A percentile compares a stretch with the other conserved stretches of the same genome.
Conservation (phyloP, 2,113 vertebrate genomes). For the Sphaerodactylus townsendi region DNA sequence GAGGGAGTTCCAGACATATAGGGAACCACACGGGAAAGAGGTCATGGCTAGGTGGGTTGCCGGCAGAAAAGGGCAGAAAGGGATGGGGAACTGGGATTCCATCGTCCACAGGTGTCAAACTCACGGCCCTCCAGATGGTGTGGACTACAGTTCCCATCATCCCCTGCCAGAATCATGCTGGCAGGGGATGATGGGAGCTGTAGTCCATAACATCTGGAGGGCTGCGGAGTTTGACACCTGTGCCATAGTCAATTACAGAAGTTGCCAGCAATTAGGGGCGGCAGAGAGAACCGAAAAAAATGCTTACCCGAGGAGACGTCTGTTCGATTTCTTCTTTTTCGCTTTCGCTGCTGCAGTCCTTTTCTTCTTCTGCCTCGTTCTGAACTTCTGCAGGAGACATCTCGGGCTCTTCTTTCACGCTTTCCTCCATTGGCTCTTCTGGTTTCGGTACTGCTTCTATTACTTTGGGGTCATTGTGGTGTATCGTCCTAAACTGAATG, state of each 20-base stretch:
- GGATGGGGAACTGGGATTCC: neutral
- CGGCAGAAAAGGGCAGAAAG: neutral
- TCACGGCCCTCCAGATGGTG: too few relatives aligned
- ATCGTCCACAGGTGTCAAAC: too few relatives aligned
- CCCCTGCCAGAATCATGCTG: too few relatives aligned
- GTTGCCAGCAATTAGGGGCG: neutral
- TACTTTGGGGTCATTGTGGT: slow-evolving; percentile 88
- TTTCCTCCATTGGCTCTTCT: slow-evolving; percentile 75
- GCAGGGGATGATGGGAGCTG: too few relatives aligned
- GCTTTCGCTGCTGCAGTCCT: slow-evolving; percentile 81
- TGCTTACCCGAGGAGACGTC: slow-evolving; percentile 85
- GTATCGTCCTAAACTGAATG: slow-evolving; percentile 96
- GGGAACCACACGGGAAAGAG: neutral
- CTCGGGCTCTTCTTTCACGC: slow-evolving; percentile 70
- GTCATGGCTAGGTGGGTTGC: too few relatives aligned
- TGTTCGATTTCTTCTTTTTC: slow-evolving; percentile 82
- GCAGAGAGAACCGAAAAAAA: neutral
- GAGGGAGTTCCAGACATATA: neutral
- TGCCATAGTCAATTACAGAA: neutral
- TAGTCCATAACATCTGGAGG: too few relatives aligned
- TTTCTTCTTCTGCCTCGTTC: slow-evolving; percentile 77
- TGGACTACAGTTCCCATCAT: too few relatives aligned
- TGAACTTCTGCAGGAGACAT: slow-evolving; percentile 71
- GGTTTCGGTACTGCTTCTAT: slow-evolving; percentile 68
- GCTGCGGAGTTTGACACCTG: too few relatives aligned